These are phyloP conservation scores for Neomonachus schauinslandi DNA, from an alignment of 2,113 vertebrate genomes.

Conservation along the genomic window DNA sequence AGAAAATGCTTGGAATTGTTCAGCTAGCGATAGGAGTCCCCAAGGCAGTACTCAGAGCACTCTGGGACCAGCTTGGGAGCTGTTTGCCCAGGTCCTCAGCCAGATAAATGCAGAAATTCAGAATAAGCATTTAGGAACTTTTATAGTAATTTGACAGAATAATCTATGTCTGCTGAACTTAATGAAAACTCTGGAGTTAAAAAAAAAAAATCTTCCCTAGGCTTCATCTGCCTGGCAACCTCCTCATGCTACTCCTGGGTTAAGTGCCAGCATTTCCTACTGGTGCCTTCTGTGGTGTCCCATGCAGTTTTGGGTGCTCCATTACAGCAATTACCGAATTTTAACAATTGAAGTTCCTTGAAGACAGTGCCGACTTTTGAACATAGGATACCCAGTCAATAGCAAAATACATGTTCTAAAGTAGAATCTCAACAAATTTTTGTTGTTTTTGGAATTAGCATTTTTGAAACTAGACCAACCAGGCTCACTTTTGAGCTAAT, in stretches of 20 bases:
- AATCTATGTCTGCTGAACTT: background rate
- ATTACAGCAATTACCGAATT: background rate
- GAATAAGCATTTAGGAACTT: background rate
- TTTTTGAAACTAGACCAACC: background rate
- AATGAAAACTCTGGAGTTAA: background rate
- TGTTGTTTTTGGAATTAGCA: background rate
- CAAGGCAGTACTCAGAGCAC: background rate
- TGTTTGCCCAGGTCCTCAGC: background rate
- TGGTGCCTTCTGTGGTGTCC: background rate
- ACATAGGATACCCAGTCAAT: background rate
- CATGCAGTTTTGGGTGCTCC: background rate
- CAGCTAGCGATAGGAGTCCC: background rate
- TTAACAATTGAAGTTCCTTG: background rate
- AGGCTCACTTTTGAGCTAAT: background rate
- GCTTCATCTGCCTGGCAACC: background rate
- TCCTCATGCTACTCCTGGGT: background rate
- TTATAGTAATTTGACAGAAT: background rate
- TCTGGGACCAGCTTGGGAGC: background rate
- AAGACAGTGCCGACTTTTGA: background rate
- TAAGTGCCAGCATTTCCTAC: background rate
- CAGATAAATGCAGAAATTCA: constrained; percentile 12
- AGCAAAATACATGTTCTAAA: background rate
- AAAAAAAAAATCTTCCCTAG: background rate
- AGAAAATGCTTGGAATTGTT: background rate
- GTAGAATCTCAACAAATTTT: background rate